Base-by-base conservation (phyloP, 1,140 invertebrate species). In the Drosophila triauraria region DNA sequence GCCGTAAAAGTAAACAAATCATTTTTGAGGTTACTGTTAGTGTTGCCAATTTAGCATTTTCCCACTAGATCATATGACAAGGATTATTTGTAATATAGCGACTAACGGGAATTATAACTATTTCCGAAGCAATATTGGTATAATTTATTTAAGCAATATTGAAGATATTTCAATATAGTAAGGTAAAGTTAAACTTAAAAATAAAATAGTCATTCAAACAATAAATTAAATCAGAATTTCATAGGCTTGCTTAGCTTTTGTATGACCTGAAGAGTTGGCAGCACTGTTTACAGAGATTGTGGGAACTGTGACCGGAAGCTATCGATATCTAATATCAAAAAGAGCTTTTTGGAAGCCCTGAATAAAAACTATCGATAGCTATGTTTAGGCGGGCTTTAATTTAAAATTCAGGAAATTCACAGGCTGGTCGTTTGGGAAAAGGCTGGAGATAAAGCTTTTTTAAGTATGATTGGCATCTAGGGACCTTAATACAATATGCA, bases 1-100 rank as follows among this genome's bases (percentile, higher is more conserved):
- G 88, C 68, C 90, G 80, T 67, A 92, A 79, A 75, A 92, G 74
- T 91, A 92, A 92, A 91, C 91, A 92, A 91, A 92, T 46, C 91
- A 92, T 92, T 83, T 84, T 86, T 78, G 50, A 87, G 85, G 84
- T 88, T 88, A 83, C 70, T 10, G 48, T 10, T 4, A 12, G 35
- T 38, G 32, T 35, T 10, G 8, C 7, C 30, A 2, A 9, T 32
- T 32, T 32, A 9, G 30, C 27, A 30, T 30, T 30, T 30, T 30
- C 5, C 27, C 6, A 30, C 27, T 30, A 30, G 27, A 30, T 30
- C 27, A 6, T 30, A 30, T 30, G 27, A 30, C 6, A 7, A 30
- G 6, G 5, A 30, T 27, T 5, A 27, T 5, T 27, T 27, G 5
- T 27, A 0, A 27, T 3, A 27, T 30, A 30, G 27, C 27, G 27